Evolutionary conservation across 2,113 vertebrate species (phyloP), one percentile per base, ranked within the genome.

Genomic region (Neopipo cinnamomea): DNA sequence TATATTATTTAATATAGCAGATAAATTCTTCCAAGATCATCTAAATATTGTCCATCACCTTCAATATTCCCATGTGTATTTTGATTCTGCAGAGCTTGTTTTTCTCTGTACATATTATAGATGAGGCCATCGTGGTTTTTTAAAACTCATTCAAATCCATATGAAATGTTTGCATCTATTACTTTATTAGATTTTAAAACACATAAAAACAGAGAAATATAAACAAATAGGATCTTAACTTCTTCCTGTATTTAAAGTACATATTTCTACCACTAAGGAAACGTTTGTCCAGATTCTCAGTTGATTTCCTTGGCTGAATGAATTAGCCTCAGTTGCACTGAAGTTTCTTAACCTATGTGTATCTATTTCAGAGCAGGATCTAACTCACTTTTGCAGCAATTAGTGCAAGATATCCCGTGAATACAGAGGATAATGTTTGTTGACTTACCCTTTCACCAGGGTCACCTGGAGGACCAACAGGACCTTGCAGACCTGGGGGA

Each of bases 371-470:
- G 50, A 35, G 33, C 67, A 89, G 23, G 12, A 83, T n/a, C 12
- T 68, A 76, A 70, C 10, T 19, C 35, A 33, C 50, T 50, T 8
- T 58, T 91, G 52, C 21, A 46, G 33, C 44, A 67, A n/a, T 31
- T 33, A 67, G 50, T 44, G 18, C 52, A 88, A 72, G 31, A 65
- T 18, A 63, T 5, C 31, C 58, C 52, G 58, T 15, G 70, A 94
- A 93, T 28, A 39, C 33, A n/a, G 46, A 66, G 39, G 5, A 81
- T n/a, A 85, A 95, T 50, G 25, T 33, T 24, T 42, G 8, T 52
- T 91, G 70, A 98, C 99, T 99, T 96, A 99, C 99, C 98, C 99
- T 99, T 83, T 99, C 99, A 56, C 99, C 99, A 74, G 99, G 97
- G 97, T 99, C 99, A 97, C 99, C 99, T 79, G 98, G 71, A 67